Conservation (phyloP, 2,113 vertebrate genomes). For the Callionymus lyra region DNA sequence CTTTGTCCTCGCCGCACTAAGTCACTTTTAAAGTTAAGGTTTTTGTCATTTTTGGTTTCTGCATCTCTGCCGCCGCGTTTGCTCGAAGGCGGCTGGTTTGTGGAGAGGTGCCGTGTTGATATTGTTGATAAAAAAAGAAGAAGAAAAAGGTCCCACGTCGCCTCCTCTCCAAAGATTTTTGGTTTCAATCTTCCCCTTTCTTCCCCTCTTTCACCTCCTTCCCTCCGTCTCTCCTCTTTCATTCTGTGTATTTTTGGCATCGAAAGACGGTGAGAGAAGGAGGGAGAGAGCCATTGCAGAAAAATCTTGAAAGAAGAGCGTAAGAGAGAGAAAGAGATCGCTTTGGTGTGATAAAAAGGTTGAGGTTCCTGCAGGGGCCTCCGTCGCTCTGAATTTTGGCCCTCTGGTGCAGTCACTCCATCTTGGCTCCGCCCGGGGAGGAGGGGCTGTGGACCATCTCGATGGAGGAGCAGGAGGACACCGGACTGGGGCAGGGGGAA, state of each 20-base stretch:
- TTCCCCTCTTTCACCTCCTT: constrained; percentile 40
- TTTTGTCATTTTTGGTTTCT: constrained; percentile 70
- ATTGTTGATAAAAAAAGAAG: constrained; percentile 40
- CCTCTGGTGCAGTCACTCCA: constrained; percentile 63
- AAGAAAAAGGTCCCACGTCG: constrained; percentile 49
- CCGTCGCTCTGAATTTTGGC: constrained; percentile 66
- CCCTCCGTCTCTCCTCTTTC: constrained; percentile 66
- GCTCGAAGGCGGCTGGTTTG: constrained; percentile 24
- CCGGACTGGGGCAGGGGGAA: constrained; percentile 70
- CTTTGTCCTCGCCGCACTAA: constrained; percentile 42
- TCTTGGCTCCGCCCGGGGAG: constrained; percentile 69
- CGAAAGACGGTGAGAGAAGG: constrained; percentile 64
- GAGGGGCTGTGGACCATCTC: constrained; percentile 75
- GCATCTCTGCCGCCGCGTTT: constrained; percentile 43
- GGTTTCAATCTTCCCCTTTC: constrained; percentile 61
- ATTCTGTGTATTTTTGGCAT: constrained; percentile 74
- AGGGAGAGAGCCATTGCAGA: constrained; percentile 37
- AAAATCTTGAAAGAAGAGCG: constrained; percentile 50
- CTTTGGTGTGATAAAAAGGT: constrained; percentile 74
- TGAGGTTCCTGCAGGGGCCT: constrained; percentile 54
- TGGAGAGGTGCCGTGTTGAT: constrained; percentile 29
- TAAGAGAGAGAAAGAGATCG: constrained; percentile 66
- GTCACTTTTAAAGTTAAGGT: constrained; percentile 46
- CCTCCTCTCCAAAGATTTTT: constrained; percentile 62
- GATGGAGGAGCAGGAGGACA: constrained; percentile 73